These are phyloP conservation scores for Prosopocoilus inquinatus DNA, from an alignment of 2,888 invertebrate species.

Conservation along the genomic window DNA sequence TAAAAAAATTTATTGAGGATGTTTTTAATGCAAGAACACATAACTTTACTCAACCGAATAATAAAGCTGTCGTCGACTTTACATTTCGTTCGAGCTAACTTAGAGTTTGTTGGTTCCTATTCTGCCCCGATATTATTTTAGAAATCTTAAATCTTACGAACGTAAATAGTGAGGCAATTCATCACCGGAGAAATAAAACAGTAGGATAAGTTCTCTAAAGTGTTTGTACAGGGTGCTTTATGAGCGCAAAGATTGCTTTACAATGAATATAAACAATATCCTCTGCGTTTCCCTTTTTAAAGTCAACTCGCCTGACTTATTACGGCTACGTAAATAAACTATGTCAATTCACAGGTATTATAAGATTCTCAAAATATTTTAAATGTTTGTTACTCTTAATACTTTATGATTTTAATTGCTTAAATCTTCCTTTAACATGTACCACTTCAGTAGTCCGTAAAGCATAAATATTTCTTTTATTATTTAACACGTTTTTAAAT, in stretches of 20 bases:
- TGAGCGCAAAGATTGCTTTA: conserved; percentile 21
- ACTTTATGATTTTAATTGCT: too few relatives aligned
- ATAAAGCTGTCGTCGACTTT: conserved; percentile 15
- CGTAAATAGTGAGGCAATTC: conserved; percentile 24
- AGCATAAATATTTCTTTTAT: too few relatives aligned
- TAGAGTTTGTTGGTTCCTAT: conserved; percentile 7
- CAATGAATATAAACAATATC: conserved; percentile 17
- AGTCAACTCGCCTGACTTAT: conserved; percentile 18
- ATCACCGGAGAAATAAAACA: conserved; percentile 26
- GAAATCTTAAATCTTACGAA: conserved; percentile 23
- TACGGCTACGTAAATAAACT: conserved; percentile 16
- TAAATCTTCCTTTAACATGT: too few relatives aligned
- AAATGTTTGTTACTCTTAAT: too few relatives aligned
- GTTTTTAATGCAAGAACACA: conserved; percentile 12
- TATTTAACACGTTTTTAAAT: too few relatives aligned
- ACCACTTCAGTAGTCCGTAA: too few relatives aligned
- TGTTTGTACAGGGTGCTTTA: conserved; percentile 21
- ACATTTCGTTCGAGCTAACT: conserved; percentile 3
- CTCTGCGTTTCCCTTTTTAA: conserved; percentile 6
- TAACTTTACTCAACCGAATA: conserved; percentile 16
- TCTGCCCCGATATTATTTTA: conserved; percentile 6
- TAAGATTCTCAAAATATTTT: conserved; percentile 2
- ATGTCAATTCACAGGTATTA: conserved; percentile 20
- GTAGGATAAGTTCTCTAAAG: conserved; percentile 14
- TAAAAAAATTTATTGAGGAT: too few relatives aligned